Evolutionary conservation across 2,113 vertebrate genomes (phyloP).

Genomic region (Nycticorax nycticorax): DNA sequence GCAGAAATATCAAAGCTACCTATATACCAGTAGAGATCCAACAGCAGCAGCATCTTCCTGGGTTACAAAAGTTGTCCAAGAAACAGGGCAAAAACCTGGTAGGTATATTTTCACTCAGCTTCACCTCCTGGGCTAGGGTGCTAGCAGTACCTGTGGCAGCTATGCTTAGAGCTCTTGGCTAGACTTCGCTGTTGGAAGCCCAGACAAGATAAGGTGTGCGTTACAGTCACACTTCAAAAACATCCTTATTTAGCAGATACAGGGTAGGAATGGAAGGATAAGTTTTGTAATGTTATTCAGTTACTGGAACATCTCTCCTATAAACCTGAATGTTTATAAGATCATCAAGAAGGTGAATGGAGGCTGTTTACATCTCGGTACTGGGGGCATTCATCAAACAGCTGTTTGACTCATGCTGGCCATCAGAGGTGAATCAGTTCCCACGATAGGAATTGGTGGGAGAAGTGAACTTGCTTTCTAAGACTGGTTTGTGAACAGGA

Average conservation of each 20-base stretch:
- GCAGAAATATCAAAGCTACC: neutral
- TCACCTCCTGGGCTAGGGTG: neutral
- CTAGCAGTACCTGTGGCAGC: neutral
- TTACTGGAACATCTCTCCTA: neutral
- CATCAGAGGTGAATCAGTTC: neutral
- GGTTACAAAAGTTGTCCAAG: neutral
- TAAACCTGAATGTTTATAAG: neutral
- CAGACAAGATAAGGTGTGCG: neutral
- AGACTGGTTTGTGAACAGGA: neutral
- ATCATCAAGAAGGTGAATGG: neutral
- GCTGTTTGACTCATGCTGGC: neutral
- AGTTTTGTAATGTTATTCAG: neutral
- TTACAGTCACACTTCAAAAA: neutral
- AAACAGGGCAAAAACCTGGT: neutral
- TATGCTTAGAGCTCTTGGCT: neutral
- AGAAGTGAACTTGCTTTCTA: neutral
- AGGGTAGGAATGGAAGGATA: neutral
- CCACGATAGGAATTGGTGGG: neutral
- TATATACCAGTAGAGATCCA: neutral
- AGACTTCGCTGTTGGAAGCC: neutral
- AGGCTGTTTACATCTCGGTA: neutral
- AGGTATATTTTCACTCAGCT: neutral
- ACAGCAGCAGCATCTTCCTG: neutral
- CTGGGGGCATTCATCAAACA: neutral
- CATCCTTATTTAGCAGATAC: slow-evolving; percentile 1